These are phyloP conservation scores for Papilio elwesi DNA, from an alignment of 2,888 invertebrate genomes.

Conservation along the genomic window DNA sequence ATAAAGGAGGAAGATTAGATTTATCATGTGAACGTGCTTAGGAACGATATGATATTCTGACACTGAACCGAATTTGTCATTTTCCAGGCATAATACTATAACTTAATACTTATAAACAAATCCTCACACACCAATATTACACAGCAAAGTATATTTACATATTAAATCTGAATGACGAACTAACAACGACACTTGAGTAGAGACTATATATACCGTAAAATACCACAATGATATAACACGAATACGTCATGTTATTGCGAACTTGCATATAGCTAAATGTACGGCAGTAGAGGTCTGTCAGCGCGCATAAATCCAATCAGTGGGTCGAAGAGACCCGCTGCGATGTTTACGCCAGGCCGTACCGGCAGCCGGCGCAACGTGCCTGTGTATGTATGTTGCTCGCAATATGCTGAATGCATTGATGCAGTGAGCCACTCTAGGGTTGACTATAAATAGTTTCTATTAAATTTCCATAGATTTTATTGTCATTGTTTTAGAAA, in stretches of 20 bases:
- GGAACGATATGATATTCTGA: no score
- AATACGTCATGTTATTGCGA: slow-evolving; percentile 37
- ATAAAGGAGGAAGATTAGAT: no score
- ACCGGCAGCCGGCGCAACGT: slow-evolving; percentile 34
- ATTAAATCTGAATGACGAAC: not conserved
- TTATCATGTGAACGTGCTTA: no score
- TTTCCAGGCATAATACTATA: no score
- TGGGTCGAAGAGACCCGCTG: slow-evolving; percentile 61
- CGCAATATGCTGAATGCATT: slow-evolving; percentile 74
- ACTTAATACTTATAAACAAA: no score
- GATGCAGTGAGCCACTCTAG: slow-evolving; percentile 62
- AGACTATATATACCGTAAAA: not conserved
- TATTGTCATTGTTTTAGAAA: no score
- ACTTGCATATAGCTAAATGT: slow-evolving; percentile 20
- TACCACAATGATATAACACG: not conserved
- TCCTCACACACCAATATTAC: no score
- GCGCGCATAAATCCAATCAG: slow-evolving; percentile 79
- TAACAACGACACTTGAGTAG: not conserved
- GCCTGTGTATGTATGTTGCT: slow-evolving; percentile 54
- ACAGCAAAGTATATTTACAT: no score
- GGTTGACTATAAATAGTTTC: slow-evolving; percentile 52
- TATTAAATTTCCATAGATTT: not conserved
- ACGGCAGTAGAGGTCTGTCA: slow-evolving; percentile 49
- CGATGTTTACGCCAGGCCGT: slow-evolving; percentile 60
- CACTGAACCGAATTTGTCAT: no score